Percentiles rank a stretch among this genome's conserved stretches.
Conservation (phyloP, 2,888 invertebrate genomes). For the Dioctria rufipes region DNA sequence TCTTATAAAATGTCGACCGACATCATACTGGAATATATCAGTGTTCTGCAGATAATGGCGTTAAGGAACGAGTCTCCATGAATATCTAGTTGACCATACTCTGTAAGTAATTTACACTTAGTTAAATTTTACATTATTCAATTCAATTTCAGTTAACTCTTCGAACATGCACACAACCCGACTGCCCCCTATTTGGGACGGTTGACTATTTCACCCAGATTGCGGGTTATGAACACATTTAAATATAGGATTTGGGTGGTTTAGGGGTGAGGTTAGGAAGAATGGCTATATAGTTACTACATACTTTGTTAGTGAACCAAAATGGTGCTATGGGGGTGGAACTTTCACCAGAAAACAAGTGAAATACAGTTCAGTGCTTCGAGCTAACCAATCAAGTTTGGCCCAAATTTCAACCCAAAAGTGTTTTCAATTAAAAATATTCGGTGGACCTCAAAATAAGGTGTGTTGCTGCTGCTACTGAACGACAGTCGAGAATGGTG, state of each 20-base stretch:
- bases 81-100: slow-evolving; percentile 73
- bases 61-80: slow-evolving; percentile 73
- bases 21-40: slow-evolving; percentile 74
- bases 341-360: not conserved
- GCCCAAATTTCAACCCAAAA: not conserved
- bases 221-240: slow-evolving; percentile 3
- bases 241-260: not conserved
- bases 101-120: slow-evolving; percentile 71
- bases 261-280: too few relatives aligned
- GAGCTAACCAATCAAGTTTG: not conserved
- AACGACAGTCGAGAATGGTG: not conserved
- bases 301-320: too few relatives aligned
- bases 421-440: slow-evolving; percentile 14
- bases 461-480: not conserved
- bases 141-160: too few relatives aligned
- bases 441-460: not conserved
- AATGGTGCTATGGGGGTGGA: not conserved
- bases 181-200: too few relatives aligned
- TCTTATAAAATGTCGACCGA: slow-evolving; percentile 73
- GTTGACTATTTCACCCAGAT: not conserved
- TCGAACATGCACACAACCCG: not conserved
- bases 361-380: not conserved
- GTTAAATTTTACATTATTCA: too few relatives aligned
- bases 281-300: too few relatives aligned
- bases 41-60: slow-evolving; percentile 74